Evolutionary conservation across 2,888 invertebrate genomes (phyloP), one percentile per base, ranked within the genome.

Genomic region (Colletes collaris): DNA sequence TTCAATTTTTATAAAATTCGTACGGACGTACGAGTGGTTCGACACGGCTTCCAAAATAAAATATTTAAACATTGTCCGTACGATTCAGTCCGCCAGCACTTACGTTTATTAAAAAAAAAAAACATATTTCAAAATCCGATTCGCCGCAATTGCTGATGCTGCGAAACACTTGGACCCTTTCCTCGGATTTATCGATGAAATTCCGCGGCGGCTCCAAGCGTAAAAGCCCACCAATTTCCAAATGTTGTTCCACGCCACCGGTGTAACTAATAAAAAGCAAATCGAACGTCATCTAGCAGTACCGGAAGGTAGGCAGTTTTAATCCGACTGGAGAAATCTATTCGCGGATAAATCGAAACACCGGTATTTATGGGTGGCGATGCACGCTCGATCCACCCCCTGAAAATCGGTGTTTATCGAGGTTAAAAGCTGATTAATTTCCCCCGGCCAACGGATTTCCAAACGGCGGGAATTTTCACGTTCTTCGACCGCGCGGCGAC

Each of bases 251-350:
- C 11, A 27, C 68, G 37, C 35, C 35, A 4, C 11, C 55, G 35
- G 16, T 55, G 40, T 40, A 62, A 74, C 62, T 49, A 56, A 62
- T 62, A 62, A 62, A 69, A 69, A 62, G 27, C 62, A 40, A 69
- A 56, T 60, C 37, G n/a, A 55, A 70, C 69, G 49, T 70, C 60
- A 55, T 27, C 16, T 13, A 60, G 19, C n/a, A 13, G 11, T 8
- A 19, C 19, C 55, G 27, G 27, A 27, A 27, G 27, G 2, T 3
- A 35, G 37, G n/a, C 46, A 46, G 35, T 19, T 74, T 69, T 74
- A 74, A 74, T 69, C 68, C 60, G 55, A 11, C 40, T 27, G 49
- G 49, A 70, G 74, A 70, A 50, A 50, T 62, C 74, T 74, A 76
- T 71, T 71, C 59, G 64, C 75, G 52, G 75, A 71, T 64, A 59